Evolutionary conservation across 1,140 invertebrate species (phyloP).

Genomic region (Platyura marginata): DNA sequence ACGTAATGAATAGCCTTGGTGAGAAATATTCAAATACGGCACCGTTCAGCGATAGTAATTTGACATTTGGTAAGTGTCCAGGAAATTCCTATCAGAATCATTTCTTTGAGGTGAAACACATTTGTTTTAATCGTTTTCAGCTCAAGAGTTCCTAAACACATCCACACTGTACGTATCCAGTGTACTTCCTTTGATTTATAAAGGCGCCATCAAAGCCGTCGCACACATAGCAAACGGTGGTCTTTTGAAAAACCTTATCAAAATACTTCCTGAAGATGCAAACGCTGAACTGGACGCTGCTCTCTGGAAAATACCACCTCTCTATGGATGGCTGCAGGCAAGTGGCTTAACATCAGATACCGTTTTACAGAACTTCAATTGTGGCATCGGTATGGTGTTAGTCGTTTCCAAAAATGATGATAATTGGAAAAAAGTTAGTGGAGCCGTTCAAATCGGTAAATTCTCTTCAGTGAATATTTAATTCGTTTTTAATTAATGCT

Average conservation of each 20-base stretch:
- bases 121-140: conserved; percentile 4
- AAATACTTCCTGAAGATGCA: conserved; percentile 47
- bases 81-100: background rate
- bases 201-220: conserved; percentile 62
- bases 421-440: conserved; percentile 9
- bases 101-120: background rate
- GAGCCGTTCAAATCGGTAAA: background rate
- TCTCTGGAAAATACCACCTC: conserved; percentile 51
- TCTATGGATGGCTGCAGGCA: conserved; percentile 41
- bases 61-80: conserved; percentile 34
- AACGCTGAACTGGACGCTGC: conserved; percentile 50
- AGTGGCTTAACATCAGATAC: conserved; percentile 51
- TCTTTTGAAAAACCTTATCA: conserved; percentile 72
- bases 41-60: conserved; percentile 43
- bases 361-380: conserved; percentile 80
- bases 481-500: background rate
- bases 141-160: conserved; percentile 61
- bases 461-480: background rate
- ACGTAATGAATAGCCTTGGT: conserved; percentile 41
- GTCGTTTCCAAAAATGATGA: conserved; percentile 26
- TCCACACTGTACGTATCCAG: conserved; percentile 78
- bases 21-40: conserved; percentile 30
- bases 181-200: conserved; percentile 53
- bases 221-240: conserved; percentile 87
- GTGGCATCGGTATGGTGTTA: conserved; percentile 80